Percentiles rank a stretch among this genome's conserved stretches.
These are phyloP conservation scores for Boloria selene DNA, from an alignment of 2,888 invertebrate species.

Conservation along the genomic window DNA sequence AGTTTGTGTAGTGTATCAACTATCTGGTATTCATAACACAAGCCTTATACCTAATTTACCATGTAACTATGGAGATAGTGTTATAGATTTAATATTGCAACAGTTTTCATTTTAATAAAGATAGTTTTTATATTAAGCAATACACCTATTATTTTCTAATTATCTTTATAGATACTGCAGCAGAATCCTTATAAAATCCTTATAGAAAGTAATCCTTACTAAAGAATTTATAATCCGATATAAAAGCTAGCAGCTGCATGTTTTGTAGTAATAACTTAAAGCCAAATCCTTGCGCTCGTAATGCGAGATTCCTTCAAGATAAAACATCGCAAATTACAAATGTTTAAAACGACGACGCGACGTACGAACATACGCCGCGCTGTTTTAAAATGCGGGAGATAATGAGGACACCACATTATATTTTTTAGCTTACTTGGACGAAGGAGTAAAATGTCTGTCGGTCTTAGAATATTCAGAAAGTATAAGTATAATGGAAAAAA, in stretches of 20 bases:
- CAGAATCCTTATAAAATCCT: no score
- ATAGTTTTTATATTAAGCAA: neutral
- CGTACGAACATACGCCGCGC: neutral
- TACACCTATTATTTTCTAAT: no score
- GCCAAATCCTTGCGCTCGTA: neutral
- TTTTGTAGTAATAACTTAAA: slow-evolving; percentile 5
- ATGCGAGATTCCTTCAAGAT: neutral
- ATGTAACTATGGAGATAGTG: no score
- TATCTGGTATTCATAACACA: no score
- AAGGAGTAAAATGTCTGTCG: slow-evolving; percentile 14
- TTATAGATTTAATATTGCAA: no score
- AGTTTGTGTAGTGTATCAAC: no score
- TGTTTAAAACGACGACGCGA: neutral
- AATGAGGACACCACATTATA: slow-evolving; percentile 10
- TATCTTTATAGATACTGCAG: no score
- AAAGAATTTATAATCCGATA: neutral
- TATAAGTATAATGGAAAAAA: slow-evolving; percentile 1
- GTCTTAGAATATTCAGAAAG: slow-evolving; percentile 13
- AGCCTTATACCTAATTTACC: no score
- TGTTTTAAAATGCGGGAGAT: slow-evolving; percentile 9
- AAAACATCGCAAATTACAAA: slow-evolving; percentile 15
- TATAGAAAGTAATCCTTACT: no score
- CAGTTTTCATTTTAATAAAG: neutral
- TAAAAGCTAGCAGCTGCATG: neutral
- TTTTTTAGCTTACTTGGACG: slow-evolving; percentile 13